Conservation (phyloP, 2,888 invertebrate species). For the Ormyrus nitidulus region DNA sequence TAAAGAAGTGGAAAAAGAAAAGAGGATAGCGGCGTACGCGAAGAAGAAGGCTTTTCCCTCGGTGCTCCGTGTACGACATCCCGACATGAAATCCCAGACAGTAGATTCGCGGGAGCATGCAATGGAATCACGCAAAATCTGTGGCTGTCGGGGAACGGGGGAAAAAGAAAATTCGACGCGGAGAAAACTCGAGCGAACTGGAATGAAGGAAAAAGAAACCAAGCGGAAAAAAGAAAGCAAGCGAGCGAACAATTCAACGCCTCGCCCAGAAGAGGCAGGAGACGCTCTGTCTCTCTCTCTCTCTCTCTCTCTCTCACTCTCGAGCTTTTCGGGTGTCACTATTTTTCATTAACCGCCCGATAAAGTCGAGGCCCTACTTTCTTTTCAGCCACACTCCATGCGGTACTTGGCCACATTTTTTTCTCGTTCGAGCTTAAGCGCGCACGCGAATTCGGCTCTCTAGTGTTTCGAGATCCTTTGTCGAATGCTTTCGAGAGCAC, state of each 20-base stretch:
- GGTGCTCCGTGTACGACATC: constrained; percentile 63
- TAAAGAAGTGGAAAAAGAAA: not conserved
- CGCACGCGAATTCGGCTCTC: too few species aligned
- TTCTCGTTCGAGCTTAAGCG: too few species aligned
- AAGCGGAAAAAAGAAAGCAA: constrained; percentile 58
- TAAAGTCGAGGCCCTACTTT: constrained; percentile 58
- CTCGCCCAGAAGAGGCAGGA: not conserved
- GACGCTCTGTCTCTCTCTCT: not conserved
- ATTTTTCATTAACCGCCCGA: constrained; percentile 73
- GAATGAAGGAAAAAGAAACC: constrained; percentile 37
- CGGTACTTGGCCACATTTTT: too few species aligned
- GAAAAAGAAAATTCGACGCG: constrained; percentile 50
- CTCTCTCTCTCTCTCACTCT: not conserved
- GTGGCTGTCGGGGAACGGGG: constrained; percentile 52
- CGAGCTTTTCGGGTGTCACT: constrained; percentile 65
- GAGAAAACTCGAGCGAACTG: constrained; percentile 35
- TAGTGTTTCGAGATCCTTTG: too few species aligned
- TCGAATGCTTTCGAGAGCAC: not conserved
- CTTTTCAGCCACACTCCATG: too few species aligned
- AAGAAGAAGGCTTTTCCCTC: constrained; percentile 32
- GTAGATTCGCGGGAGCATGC: constrained; percentile 63
- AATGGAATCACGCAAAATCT: constrained; percentile 67
- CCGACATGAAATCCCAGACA: constrained; percentile 68
- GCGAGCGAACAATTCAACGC: constrained; percentile 66
- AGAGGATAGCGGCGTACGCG: not conserved